Conservation (phyloP, 2,797 vertebrate genomes). For the Prunella strophiata region DNA sequence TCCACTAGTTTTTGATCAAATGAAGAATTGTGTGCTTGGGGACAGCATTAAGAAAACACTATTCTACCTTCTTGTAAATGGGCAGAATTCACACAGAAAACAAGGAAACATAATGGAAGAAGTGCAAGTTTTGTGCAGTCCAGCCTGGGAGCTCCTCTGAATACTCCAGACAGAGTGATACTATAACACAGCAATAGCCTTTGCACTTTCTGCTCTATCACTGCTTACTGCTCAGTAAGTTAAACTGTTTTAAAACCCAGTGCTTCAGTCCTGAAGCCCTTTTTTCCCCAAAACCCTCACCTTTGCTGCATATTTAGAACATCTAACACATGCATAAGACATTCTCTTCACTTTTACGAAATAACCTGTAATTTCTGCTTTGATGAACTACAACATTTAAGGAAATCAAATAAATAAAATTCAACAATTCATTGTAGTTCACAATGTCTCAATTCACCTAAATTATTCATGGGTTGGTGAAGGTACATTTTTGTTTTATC, state of each 20-base stretch:
- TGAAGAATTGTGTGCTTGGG: background rate
- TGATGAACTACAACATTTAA: background rate
- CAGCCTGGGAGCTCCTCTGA: background rate
- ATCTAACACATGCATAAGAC: background rate
- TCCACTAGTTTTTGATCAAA: background rate
- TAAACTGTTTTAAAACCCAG: background rate
- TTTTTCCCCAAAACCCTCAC: background rate
- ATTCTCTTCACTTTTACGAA: background rate
- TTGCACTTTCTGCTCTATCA: background rate
- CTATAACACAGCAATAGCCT: background rate
- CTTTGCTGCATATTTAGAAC: background rate
- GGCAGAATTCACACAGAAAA: background rate
- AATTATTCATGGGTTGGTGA: background rate
- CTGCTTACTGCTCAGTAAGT: background rate
- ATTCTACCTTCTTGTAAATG: slow-evolving; percentile 23
- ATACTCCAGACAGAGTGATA: background rate
- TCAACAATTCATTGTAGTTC: background rate
- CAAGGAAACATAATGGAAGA: background rate
- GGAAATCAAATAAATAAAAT: background rate
- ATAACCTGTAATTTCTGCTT: background rate
- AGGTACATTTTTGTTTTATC: background rate
- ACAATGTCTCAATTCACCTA: background rate
- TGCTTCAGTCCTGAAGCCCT: background rate
- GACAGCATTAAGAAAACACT: background rate
- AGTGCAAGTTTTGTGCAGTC: background rate